Base-by-base conservation (phyloP, 2,113 vertebrate genomes). In the Ptychochromis oligacanthus region DNA sequence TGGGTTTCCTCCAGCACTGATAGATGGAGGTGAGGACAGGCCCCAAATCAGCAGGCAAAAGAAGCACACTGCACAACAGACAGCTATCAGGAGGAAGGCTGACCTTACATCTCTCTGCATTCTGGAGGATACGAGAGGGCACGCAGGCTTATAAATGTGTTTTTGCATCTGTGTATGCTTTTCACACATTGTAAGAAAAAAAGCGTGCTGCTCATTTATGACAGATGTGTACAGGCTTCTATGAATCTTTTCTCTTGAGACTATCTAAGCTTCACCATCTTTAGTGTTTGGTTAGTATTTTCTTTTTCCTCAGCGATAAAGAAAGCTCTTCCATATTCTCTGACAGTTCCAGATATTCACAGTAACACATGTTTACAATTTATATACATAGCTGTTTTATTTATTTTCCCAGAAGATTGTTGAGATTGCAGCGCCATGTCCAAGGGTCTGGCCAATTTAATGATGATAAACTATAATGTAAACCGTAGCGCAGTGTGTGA, bases 21-120 rank as follows among this genome's bases (percentile, higher is more conserved):
- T 82, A 90, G 87, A 92, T 86, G 78, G 82, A 93, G 89, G 86
- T 85, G 83, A 88, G 77, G 88, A 85, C 72, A 62, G 75, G 75
- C 31, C 78, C 46, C 58, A 86, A 89, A 91, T 88, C 85, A 92
- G 75, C 83, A 56, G 64, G 60, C 54, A 58, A 87, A 59, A 64
- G 75, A 77, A 87, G 89, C 78, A 77, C 79, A 55, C 55, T 49
- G 52, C 64, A 52, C 81, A 81, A 46, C 52, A 79, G 80, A 83
- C 75, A 59, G 78, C 87, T 54, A 84, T 85, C 74, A 77, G 15
- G 49, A 43, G 70, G 52, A 43, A 60, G 52, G 77, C 36, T 72
- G 76, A 76, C 67, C 38, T 81, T 20, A 85, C 77, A 59, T 80
- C 76, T 77, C 49, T 54, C n/a, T 77, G 80, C 77, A 54, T 87